phyloP scores from a whole-genome alignment of 2,888 invertebrate species.

The Brenthis daphne region DNA sequence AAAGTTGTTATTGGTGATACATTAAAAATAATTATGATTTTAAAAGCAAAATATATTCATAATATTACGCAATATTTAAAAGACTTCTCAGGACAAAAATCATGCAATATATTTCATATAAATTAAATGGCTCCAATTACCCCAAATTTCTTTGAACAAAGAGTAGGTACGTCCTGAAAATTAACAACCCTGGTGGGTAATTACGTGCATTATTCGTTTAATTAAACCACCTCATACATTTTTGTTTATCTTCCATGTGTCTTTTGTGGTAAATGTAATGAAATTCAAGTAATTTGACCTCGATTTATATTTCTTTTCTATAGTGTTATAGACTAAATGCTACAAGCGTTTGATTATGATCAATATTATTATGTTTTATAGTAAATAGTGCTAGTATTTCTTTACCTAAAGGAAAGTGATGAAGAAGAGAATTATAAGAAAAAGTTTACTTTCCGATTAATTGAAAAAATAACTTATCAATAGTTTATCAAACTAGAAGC shows the following conservation, averaged over 20 bases:
- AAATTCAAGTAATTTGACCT: not conserved
- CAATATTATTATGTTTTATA: too few relatives aligned
- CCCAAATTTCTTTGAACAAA: slow-evolving; percentile 2
- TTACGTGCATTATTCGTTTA: slow-evolving; percentile 13
- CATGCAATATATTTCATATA: slow-evolving; percentile 1
- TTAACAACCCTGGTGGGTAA: slow-evolving; percentile 7
- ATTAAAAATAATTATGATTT: too few relatives aligned
- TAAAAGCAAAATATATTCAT: too few relatives aligned
- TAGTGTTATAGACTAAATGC: not conserved
- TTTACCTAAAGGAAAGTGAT: too few relatives aligned
- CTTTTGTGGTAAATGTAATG: slow-evolving; percentile 1
- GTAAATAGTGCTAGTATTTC: too few relatives aligned
- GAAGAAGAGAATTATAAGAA: too few relatives aligned
- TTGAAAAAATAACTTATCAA: too few relatives aligned
- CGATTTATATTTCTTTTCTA: not conserved
- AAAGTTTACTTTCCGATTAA: too few relatives aligned
- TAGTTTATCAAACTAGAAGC: too few relatives aligned
- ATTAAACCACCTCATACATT: slow-evolving; percentile 16
- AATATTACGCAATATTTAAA: not conserved
- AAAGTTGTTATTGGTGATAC: too few relatives aligned
- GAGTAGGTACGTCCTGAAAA: not conserved
- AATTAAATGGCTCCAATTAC: slow-evolving; percentile 8
- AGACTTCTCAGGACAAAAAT: not conserved
- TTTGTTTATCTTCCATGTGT: slow-evolving; percentile 3
- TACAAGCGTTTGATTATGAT: too few relatives aligned